Evolutionary conservation across 1,140 invertebrate species (phyloP), one percentile per base, ranked within the genome.

Genomic region (Pseudoatta argentina): DNA sequence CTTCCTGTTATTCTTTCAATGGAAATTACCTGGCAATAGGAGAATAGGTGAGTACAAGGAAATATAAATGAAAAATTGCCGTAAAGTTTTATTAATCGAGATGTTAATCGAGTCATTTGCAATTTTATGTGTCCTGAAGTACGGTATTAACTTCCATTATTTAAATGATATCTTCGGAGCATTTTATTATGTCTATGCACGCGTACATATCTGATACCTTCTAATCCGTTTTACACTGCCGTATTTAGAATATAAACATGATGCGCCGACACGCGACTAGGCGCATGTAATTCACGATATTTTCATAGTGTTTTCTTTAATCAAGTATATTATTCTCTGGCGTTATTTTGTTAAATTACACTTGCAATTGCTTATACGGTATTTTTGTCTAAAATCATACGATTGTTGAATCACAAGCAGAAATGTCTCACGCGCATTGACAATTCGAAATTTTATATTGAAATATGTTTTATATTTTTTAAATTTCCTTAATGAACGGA

Each of bases 261-360:
- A 53, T 12, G 21, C 12, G 63, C 18, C n/a, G 77, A 44, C 63
- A 67, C 63, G 76, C 59, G 48, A 82, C 53, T 30, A 24, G 12
- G 18, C 53, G 67, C 79, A 82, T 55, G 67, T 66, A 27, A 81
- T 69, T 57, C 51, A 44, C 10, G 16, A 79, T 55, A 39, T 34
- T 67, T 59, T 14, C 64, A 8, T 27, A 12, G 1, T 8, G 6
- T 69, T 57, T 27, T 24, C 18, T 21, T 5, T 44, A 5, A 48
- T 39, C 30, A 18, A 12, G 48, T 24, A 16, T 69, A 69, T 79
- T 44, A 51, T 51, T 51, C 12, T 30, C 0, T n/a, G 16, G 30
- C 21, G 8, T 24, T 48, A 69, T 81, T 81, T 21, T 16, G 18
- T 44, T 16, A 51, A 63, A 16, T 79, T 39, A 57, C 30, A 24